Base-by-base conservation (phyloP, 2,888 invertebrate genomes). In the Drosophila nigricruria region DNA sequence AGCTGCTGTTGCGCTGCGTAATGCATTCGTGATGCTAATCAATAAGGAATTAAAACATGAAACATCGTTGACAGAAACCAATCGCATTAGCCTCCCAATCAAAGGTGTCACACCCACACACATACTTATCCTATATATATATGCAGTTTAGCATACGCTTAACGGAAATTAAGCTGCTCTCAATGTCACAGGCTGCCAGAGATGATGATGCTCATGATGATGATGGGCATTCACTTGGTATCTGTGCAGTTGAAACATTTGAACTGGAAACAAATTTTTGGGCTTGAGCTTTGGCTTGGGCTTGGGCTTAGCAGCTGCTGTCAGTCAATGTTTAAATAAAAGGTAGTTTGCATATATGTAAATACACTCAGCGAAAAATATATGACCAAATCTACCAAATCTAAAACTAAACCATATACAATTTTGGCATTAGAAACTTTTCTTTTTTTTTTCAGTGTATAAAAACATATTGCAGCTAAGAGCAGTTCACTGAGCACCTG, bases 41-140 rank as follows among this genome's bases (percentile, higher is more conserved):
- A 67, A 80, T 64, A 43, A 57, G 58, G 52, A 77, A 69, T 73
- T 67, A 65, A 69, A 71, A 66, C 65, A 32, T 34, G 57, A 45
- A 53, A 50, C 18, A 57, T 27, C 18, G 60, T 63, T 65, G 77
- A 77, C 57, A 68, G 61, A 71, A 82, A 36, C 68, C 70, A 77
- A 77, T 73, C 73, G 54, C 36, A 76, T 82, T 71, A 82, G 57
- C 63, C 81, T 45, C 45, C 65, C 63, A 82, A 82, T 76, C 63
- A 76, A 68, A 61, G 42, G 47, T 47, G 54, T 53, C 30, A 54
- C 38, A 36, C 25, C 12, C 40, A 42, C 18, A 50, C 27, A 23
- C 25, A 30, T 16, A 45, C n/a, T 20, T 27, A 30, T 30, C 30
- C 30, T 30, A 30, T 30, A 30, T 30, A 30, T 30, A 30, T 30